Evolutionary conservation across 1,140 invertebrate species (phyloP).

Genomic region (Drosophila insularis): DNA sequence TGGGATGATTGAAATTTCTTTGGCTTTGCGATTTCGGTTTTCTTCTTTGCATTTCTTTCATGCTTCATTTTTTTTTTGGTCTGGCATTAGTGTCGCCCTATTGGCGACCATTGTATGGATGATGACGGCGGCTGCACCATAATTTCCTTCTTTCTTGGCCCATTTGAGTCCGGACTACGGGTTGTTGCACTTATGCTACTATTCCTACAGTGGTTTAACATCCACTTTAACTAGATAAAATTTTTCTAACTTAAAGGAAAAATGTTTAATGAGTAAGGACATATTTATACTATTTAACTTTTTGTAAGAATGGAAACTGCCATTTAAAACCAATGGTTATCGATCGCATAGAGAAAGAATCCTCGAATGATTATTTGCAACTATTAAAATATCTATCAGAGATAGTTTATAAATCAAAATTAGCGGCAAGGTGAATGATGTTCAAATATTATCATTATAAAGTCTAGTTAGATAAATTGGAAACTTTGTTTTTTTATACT

Average conservation of each 20-base stretch:
- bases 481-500: too few species aligned
- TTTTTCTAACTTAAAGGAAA: background rate
- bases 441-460: too few species aligned
- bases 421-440: too few species aligned
- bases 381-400: too few species aligned
- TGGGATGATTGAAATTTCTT: conserved; percentile 38
- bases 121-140: conserved; percentile 24
- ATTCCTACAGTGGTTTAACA: conserved; percentile 15
- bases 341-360: too few species aligned
- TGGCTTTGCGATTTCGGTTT: conserved; percentile 37
- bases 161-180: conserved; percentile 49
- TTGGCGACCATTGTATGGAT: conserved; percentile 55
- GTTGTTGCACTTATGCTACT: conserved; percentile 48
- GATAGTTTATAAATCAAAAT: too few species aligned
- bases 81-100: conserved; percentile 60
- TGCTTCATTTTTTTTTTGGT: conserved; percentile 19
- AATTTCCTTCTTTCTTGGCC: conserved; percentile 48
- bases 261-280: too few species aligned
- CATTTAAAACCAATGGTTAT: too few species aligned
- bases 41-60: conserved; percentile 6
- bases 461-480: too few species aligned
- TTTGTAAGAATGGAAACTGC: too few species aligned
- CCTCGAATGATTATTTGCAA: too few species aligned
- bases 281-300: too few species aligned
- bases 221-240: conserved; percentile 1